A percentile compares a stretch with the other conserved stretches of the same genome.
These are phyloP conservation scores for Mus minutoides DNA, from an alignment of 2,797 vertebrate genomes.

Conservation along the genomic window DNA sequence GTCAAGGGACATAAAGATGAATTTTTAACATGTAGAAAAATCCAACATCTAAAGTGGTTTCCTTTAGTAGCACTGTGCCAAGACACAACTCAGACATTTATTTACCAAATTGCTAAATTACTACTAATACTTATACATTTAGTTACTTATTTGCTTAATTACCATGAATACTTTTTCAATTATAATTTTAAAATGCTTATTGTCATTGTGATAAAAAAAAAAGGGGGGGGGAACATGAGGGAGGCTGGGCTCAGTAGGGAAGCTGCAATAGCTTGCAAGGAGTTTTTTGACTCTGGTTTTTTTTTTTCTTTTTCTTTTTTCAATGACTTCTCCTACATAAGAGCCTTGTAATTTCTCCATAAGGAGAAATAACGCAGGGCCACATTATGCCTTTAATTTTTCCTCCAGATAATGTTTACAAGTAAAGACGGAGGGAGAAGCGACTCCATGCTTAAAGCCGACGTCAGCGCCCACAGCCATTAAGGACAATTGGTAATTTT, in stretches of 20 bases:
- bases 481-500: slow-evolving; percentile 86
- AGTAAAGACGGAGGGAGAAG: slow-evolving; percentile 61
- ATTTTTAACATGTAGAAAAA: slow-evolving; percentile 41
- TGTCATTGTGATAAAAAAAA: slow-evolving; percentile 58
- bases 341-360: slow-evolving; percentile 79
- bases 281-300: slow-evolving; percentile 62
- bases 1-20: slow-evolving; percentile 26
- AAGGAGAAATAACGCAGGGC: slow-evolving; percentile 78
- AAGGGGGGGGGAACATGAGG: slow-evolving; percentile 56
- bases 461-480: slow-evolving; percentile 78
- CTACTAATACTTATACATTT: not conserved
- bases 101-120: slow-evolving; percentile 55
- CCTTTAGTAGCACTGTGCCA: not conserved
- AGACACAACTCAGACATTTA: slow-evolving; percentile 14
- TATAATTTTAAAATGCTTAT: slow-evolving; percentile 66
- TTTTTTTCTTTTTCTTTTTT: slow-evolving; percentile 64
- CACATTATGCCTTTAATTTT: slow-evolving; percentile 80
- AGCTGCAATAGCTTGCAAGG: slow-evolving; percentile 69
- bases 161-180: not conserved
- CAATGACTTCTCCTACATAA: slow-evolving; percentile 83
- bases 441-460: slow-evolving; percentile 79
- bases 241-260: slow-evolving; percentile 70
- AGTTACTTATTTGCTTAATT: slow-evolving; percentile 54
- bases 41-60: slow-evolving; percentile 1
- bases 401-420: slow-evolving; percentile 84